phyloP scores from a whole-genome alignment of 2,113 vertebrate species.

The Seriola aureovittata region DNA sequence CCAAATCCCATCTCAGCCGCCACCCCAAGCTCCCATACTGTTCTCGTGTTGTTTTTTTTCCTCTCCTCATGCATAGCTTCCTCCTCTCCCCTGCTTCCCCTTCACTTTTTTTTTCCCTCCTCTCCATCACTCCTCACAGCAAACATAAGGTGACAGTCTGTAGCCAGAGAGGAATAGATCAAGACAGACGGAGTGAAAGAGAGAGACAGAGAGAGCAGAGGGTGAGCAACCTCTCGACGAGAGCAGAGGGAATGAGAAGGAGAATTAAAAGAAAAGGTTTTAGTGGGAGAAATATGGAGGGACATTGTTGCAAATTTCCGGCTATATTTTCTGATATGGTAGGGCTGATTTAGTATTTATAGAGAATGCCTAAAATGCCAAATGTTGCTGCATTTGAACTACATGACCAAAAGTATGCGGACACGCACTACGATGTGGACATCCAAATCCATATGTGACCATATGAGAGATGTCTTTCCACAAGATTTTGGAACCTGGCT shows the following conservation, averaged over 20 bases:
- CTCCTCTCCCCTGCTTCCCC: slow-evolving; percentile 44
- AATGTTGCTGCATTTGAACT: not conserved
- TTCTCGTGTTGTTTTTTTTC: slow-evolving; percentile 32
- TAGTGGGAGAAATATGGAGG: slow-evolving; percentile 14
- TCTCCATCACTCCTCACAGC: slow-evolving; percentile 54
- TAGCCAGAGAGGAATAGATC: slow-evolving; percentile 58
- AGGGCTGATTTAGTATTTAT: not conserved
- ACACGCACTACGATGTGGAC: not conserved
- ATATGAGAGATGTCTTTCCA: too few species aligned
- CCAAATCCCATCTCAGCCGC: slow-evolving; percentile 49
- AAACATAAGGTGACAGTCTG: slow-evolving; percentile 74
- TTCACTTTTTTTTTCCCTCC: slow-evolving; percentile 40
- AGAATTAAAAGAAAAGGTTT: slow-evolving; percentile 41
- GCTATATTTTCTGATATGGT: not conserved
- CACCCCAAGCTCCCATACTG: slow-evolving; percentile 40
- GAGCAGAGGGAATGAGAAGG: slow-evolving; percentile 30
- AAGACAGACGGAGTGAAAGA: slow-evolving; percentile 46
- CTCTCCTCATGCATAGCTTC: slow-evolving; percentile 55
- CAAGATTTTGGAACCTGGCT: too few species aligned
- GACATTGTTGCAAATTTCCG: slow-evolving; percentile 6
- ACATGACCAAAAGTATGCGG: not conserved
- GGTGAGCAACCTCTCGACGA: slow-evolving; percentile 42
- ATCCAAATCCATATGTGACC: not conserved
- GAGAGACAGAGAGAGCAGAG: slow-evolving; percentile 37
- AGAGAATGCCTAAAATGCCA: not conserved